Base-by-base conservation (phyloP, 2,888 invertebrate genomes). In the Trissolcus japonicus region DNA sequence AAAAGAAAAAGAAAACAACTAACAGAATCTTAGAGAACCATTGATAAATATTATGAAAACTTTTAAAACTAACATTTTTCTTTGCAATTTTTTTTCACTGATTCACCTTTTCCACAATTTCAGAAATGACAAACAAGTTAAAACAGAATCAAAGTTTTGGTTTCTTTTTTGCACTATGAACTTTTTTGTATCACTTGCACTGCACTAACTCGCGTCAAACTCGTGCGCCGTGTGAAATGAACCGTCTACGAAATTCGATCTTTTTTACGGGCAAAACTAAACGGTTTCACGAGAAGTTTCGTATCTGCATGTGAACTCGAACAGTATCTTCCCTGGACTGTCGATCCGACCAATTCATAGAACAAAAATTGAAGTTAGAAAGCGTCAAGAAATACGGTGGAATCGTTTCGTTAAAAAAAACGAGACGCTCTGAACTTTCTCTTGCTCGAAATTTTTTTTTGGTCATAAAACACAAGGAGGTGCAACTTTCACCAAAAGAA, bases 301-400 rank as follows among this genome's bases (percentile, higher is more conserved):
- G 65, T 55, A 66, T 69, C 65, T 54, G 35, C 69, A 57, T 66
- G 73, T 61, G 73, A 60, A 65, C 78, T 46, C 73, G 69, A 60
- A 61, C 69, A 48, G 73, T 60, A 73, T 73, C 73, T 63, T 61
- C 43, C 43, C 25, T 13, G 57, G 73, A 74, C 78, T 74, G 78
- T 67, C 76, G 71, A 72, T 48, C 65, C 53, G 74, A 61, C 65
- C 73, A 61, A 69, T 71, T 65, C 53, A 66, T 35, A 55, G 55
- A 60, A 73, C 74, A 60, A 78, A 78, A 74, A 75, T 71, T 71
- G 66, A 66, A 66, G 65, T 75, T 78, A 74, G 78, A 78, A 78
- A 78, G 78, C 73, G 69, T 61, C 69, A 74, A 71, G 71, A 71
- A 78, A 62, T 53, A 55, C 62, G 67, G 67, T 21, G 50, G 74